Evolutionary conservation across 2,113 vertebrate genomes (phyloP), one percentile per base, ranked within the genome.

Genomic region (Thinocorus orbignyianus): DNA sequence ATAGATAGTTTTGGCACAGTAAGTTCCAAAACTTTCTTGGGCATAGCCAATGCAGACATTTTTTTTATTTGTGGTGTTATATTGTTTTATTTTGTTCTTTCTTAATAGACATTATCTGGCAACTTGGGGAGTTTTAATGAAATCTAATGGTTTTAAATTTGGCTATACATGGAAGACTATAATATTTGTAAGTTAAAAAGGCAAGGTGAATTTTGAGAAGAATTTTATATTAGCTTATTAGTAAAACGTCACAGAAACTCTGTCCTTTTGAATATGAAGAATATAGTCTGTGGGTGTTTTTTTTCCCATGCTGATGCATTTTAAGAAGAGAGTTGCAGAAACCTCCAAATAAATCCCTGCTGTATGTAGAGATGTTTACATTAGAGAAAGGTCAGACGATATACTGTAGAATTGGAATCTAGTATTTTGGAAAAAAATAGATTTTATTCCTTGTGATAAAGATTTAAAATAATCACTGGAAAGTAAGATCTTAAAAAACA

Each of bases 211-310:
- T 58, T 81, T 77, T 58, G 2, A 54, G 54, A 81, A 9, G 2
- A 61, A 28, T n/a, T 31, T 58, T 4, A 22, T 52, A 30, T 44
- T 49, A 52, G 1, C 4, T 77, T 55, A 41, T 80, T 35, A 84
- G 31, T 22, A 58, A 61, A 83, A 57, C 11, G 35, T 20, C 26
- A 58, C 11, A 55, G 31, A 66, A 68, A 26, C 6, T 17, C 25
- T 81, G 3, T 2, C 22, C 11, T 81, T 77, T 72, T 60, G 41
- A 86, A 57, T 24, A 44, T 10, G 30, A 76, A 73, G 17, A 69
- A 76, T 42, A 13, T 6, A 55, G 7, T 7, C n/a, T 87, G 77
- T 68, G 7, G 16, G 1, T 1, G 1, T 1, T 23, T 31, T 33
- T 20, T 70, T 22, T 3, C 10, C 8, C 6, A 31, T 49, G 17